Conservation (phyloP, 23 tunicate genomes). For the Corella eumyota region DNA sequence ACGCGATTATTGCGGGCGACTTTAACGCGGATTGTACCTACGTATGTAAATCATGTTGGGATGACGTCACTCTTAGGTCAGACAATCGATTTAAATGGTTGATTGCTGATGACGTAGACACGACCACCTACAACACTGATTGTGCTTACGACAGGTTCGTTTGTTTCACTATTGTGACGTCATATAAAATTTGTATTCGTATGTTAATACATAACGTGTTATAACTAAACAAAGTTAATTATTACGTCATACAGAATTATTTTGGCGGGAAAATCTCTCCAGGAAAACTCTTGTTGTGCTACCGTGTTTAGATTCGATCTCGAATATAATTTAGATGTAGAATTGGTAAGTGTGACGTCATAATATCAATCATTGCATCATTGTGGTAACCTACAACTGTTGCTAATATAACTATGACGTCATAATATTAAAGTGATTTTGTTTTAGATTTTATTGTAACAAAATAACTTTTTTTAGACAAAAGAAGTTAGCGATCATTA, state of each 20-base stretch:
- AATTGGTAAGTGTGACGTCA: slow-evolving; percentile 37
- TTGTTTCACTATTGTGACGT: neutral
- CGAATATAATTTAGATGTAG: slow-evolving; percentile 23
- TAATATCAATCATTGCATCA: too few relatives aligned
- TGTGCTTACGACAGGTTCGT: slow-evolving; percentile 74
- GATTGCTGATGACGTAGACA: slow-evolving; percentile 38
- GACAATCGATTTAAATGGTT: slow-evolving; percentile 34
- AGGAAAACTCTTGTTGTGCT: slow-evolving; percentile 22
- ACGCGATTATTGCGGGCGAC: slow-evolving; percentile 68
- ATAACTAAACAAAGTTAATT: too few relatives aligned
- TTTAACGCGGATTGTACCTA: slow-evolving; percentile 79
- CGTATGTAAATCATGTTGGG: slow-evolving; percentile 44
- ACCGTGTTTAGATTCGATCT: slow-evolving; percentile 30
- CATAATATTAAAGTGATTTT: too few relatives aligned
- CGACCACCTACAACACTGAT: slow-evolving; percentile 25
- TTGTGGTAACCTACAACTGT: too few relatives aligned
- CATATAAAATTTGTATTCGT: too few relatives aligned
- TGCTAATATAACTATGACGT: too few relatives aligned
- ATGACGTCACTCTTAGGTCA: slow-evolving; percentile 8
- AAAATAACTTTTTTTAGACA: slow-evolving; percentile 18
- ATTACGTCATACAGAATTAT: slow-evolving; percentile 42
- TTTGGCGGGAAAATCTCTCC: slow-evolving; percentile 17
- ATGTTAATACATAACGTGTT: neutral
- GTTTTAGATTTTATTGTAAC: too few relatives aligned
- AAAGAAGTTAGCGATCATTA: slow-evolving; percentile 44